Conservation (phyloP, 2,113 vertebrate genomes). For the Misgurnus anguillicaudatus region DNA sequence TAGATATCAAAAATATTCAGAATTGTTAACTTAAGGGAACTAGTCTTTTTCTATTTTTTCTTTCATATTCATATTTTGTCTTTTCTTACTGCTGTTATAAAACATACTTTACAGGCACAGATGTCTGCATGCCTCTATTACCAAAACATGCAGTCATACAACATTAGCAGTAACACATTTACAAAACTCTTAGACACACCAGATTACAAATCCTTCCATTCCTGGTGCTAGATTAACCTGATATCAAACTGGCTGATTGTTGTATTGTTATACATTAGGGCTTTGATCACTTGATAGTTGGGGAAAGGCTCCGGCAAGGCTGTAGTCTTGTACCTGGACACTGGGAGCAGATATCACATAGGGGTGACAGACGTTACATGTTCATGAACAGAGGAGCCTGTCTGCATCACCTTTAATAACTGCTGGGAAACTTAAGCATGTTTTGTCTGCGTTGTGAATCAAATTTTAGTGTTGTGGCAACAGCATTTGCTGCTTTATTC, state of each 20-base stretch:
- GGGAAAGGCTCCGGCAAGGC: conserved; percentile 34
- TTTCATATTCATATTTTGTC: no score
- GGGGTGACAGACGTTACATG: conserved; percentile 7
- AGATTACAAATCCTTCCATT: neutral
- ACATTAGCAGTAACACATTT: no score
- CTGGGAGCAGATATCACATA: conserved; percentile 5
- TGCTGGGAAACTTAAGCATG: neutral
- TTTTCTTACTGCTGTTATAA: no score
- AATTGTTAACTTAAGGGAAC: no score
- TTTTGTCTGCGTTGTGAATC: neutral
- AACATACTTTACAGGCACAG: no score
- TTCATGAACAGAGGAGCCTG: neutral
- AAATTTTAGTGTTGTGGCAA: neutral
- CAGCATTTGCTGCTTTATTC: no score
- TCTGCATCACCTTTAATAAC: neutral
- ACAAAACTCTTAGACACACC: no score
- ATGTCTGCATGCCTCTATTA: no score
- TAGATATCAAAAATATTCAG: no score
- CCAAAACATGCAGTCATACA: no score
- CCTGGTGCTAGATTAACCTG: neutral
- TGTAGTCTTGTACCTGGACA: conserved; percentile 6
- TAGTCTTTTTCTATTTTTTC: no score
- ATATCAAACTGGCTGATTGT: conserved; percentile 18
- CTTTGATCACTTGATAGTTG: conserved; percentile 41
- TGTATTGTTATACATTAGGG: conserved; percentile 44